Percentiles rank a stretch among this genome's conserved stretches.
These are phyloP conservation scores for Tokudaia tokunoshimensis DNA, from an alignment of 2,797 vertebrate species.

Conservation along the genomic window DNA sequence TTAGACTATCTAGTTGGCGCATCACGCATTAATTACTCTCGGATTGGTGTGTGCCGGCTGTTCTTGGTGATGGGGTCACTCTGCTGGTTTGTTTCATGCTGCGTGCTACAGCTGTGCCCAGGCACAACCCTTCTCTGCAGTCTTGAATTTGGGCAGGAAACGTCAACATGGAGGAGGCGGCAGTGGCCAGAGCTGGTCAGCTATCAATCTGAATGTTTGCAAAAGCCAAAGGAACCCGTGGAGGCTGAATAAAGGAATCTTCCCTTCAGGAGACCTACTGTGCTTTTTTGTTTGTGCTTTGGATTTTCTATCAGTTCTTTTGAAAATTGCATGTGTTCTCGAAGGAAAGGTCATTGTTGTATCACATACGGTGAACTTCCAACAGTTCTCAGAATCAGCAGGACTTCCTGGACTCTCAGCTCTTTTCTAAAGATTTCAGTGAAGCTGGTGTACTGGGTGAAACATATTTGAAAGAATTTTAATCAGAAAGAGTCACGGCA, in stretches of 20 bases:
- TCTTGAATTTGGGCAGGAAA: conserved; percentile 74
- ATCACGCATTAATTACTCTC: conserved; percentile 92
- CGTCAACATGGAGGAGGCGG: conserved; percentile 63
- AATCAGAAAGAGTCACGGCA: conserved; percentile 51
- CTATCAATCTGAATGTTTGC: conserved; percentile 83
- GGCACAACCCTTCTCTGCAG: conserved; percentile 68
- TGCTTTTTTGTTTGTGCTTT: conserved; percentile 28
- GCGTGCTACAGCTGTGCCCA: conserved; percentile 84
- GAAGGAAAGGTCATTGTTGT: conserved; percentile 39
- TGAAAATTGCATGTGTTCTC: background rate
- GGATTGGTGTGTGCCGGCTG: conserved; percentile 88
- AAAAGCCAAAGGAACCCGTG: conserved; percentile 9
- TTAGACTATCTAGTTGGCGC: conserved; percentile 91
- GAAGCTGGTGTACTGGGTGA: background rate
- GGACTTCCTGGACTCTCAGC: background rate
- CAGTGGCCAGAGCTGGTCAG: conserved; percentile 70
- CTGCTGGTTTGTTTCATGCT: conserved; percentile 83
- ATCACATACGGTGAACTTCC: background rate
- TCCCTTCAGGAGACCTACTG: background rate
- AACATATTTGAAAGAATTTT: conserved; percentile 34
- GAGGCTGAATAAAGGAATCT: background rate
- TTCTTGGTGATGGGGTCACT: conserved; percentile 74
- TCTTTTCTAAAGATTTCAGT: conserved; percentile 43
- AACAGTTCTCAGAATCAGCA: background rate
- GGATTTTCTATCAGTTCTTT: conserved; percentile 36